phyloP scores from a whole-genome alignment of 2,888 invertebrate species.

The Dynastes tityus region DNA sequence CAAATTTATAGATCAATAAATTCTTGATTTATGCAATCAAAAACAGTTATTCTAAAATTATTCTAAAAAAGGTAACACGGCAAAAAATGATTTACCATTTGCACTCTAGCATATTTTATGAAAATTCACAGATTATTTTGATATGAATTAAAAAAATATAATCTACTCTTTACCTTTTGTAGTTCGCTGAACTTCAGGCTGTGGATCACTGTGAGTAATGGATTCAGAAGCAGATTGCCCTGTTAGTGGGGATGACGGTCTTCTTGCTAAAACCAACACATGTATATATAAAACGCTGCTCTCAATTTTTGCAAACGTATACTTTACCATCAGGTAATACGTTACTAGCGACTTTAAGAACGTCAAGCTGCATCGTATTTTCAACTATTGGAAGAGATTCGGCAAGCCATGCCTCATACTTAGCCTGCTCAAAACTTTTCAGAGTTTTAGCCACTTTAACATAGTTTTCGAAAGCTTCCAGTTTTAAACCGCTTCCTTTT shows the following conservation, averaged over 20 bases:
- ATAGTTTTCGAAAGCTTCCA: conserved; percentile 86
- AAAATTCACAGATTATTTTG: too few species aligned
- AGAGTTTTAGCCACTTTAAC: conserved; percentile 82
- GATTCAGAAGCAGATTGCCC: conserved; percentile 21
- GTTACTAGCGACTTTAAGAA: conserved; percentile 73
- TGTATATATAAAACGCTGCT: too few species aligned
- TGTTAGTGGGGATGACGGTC: conserved; percentile 10
- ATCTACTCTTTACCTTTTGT: conserved; percentile 51
- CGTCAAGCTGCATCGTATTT: conserved; percentile 79
- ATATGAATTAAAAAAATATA: too few species aligned
- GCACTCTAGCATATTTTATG: too few species aligned
- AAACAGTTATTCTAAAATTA: too few species aligned
- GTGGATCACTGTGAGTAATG: conserved; percentile 29
- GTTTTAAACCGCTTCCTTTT: conserved; percentile 81
- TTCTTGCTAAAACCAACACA: conserved; percentile 2
- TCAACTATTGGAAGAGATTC: conserved; percentile 78
- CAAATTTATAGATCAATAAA: too few species aligned
- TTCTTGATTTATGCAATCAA: too few species aligned
- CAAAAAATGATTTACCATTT: too few species aligned
- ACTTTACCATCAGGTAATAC: conserved; percentile 52
- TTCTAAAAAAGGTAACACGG: too few species aligned
- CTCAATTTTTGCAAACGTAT: not conserved
- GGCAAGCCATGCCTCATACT: conserved; percentile 82
- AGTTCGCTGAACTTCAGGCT: conserved; percentile 49
- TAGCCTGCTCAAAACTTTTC: conserved; percentile 82